phyloP scores from a whole-genome alignment of 2,888 invertebrate genomes.

The Trichogramma dendrolimi region DNA sequence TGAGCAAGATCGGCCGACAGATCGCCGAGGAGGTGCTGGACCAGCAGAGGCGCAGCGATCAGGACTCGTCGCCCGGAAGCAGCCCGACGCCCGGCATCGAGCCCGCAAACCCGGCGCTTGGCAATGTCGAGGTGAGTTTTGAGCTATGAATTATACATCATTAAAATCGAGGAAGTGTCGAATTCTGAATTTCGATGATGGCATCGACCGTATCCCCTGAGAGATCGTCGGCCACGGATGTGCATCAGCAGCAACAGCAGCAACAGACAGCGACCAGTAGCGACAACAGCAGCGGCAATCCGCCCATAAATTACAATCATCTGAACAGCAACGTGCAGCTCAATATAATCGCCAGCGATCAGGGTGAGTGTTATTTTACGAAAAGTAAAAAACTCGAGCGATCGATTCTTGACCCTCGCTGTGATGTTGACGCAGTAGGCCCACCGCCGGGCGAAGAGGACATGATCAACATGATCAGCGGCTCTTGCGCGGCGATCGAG shows the following conservation, averaged over 20 bases:
- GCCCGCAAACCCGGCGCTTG: constrained; percentile 29
- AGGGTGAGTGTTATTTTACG: constrained; percentile 42
- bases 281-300: constrained; percentile 38
- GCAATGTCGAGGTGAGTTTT: too few relatives aligned
- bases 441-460: constrained; percentile 51
- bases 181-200: constrained; percentile 46
- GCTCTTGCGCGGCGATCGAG: constrained; percentile 49
- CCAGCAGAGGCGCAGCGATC: constrained; percentile 58
- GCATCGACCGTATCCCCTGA: constrained; percentile 51
- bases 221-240: constrained; percentile 16
- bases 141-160: too few relatives aligned
- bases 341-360: constrained; percentile 52
- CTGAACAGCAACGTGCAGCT: constrained; percentile 55
- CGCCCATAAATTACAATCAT: constrained; percentile 45
- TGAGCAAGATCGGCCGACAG: constrained; percentile 78
- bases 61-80: constrained; percentile 55
- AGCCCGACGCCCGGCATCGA: constrained; percentile 52
- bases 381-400: neutral
- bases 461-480: constrained; percentile 60
- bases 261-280: constrained; percentile 35
- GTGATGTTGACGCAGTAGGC: constrained; percentile 27
- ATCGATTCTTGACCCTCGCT: neutral
- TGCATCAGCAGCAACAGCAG: constrained; percentile 28
- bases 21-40: constrained; percentile 75
- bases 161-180: neutral